phyloP scores from a whole-genome alignment of 2,888 invertebrate species.

The Argynnis bischoffii region DNA sequence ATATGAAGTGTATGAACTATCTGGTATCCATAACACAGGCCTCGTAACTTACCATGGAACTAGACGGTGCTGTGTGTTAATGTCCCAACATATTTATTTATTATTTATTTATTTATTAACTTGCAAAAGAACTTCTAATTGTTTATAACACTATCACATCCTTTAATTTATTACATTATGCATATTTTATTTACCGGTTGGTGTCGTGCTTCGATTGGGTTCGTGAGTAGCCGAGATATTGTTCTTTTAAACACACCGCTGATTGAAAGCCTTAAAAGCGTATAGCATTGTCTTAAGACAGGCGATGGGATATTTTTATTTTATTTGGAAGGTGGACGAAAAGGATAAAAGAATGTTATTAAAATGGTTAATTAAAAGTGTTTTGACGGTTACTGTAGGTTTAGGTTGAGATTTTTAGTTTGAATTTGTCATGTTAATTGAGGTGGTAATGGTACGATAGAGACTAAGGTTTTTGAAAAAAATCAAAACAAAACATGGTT shows the following conservation, averaged over 20 bases:
- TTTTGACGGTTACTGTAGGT: constrained; percentile 6
- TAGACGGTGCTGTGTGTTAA: too few relatives aligned
- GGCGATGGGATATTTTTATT: constrained; percentile 41
- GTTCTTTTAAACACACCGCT: constrained; percentile 66
- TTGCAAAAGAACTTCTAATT: constrained; percentile 9
- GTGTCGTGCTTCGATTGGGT: constrained; percentile 63
- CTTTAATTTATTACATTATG: constrained; percentile 34
- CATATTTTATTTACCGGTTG: constrained; percentile 39
- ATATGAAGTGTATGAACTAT: too few relatives aligned
- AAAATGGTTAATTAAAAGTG: constrained; percentile 17
- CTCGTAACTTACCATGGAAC: too few relatives aligned
- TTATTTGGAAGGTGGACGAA: constrained; percentile 30
- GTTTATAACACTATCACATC: constrained; percentile 26
- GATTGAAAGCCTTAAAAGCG: constrained; percentile 64
- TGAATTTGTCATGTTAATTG: neutral
- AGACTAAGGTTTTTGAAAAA: neutral
- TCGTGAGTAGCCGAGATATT: constrained; percentile 71
- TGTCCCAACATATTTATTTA: too few relatives aligned
- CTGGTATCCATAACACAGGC: too few relatives aligned
- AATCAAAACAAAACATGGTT: too few relatives aligned
- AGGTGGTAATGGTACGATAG: neutral
- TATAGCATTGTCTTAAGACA: constrained; percentile 44
- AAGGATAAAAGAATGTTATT: constrained; percentile 20
- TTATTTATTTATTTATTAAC: neutral
- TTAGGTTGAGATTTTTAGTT: neutral